Evolutionary conservation across 2,888 invertebrate genomes (phyloP).

Genomic region (Synergus umbraculus): DNA sequence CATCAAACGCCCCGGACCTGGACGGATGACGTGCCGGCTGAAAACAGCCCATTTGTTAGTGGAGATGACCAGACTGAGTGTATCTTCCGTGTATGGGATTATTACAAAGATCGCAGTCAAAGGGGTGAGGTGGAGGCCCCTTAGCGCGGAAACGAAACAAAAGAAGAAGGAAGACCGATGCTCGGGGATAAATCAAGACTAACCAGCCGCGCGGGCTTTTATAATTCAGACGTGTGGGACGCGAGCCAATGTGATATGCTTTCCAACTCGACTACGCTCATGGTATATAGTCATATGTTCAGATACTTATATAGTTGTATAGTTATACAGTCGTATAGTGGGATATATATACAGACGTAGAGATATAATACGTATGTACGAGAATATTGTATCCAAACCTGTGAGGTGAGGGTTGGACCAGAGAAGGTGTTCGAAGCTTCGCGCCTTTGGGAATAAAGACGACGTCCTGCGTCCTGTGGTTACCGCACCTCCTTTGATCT

Average conservation of each 20-base stretch:
- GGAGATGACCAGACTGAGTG: constrained; percentile 56
- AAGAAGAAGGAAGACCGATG: constrained; percentile 72
- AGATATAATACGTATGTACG: constrained; percentile 1
- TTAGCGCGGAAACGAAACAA: constrained; percentile 60
- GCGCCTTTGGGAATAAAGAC: constrained; percentile 47
- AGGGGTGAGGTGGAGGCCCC: constrained; percentile 45
- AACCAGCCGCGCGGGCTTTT: constrained; percentile 71
- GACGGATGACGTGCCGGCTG: constrained; percentile 59
- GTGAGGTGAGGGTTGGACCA: constrained; percentile 35
- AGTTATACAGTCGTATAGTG: not conserved
- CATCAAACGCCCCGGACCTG: constrained; percentile 61
- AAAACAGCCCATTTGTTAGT: constrained; percentile 75
- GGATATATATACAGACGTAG: not conserved
- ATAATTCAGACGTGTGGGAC: constrained; percentile 73
- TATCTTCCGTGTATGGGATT: constrained; percentile 61
- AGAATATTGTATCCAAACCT: constrained; percentile 30
- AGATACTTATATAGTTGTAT: not conserved
- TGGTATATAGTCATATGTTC: constrained; percentile 13
- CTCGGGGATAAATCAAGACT: constrained; percentile 75
- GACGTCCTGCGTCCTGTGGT: constrained; percentile 48
- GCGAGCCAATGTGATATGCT: constrained; percentile 45
- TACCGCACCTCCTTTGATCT: constrained; percentile 54
- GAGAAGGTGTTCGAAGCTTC: constrained; percentile 40
- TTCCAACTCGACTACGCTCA: constrained; percentile 19
- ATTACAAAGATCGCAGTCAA: constrained; percentile 45